Conservation (phyloP, 2,888 invertebrate genomes). For the Diplolepis rosae region DNA sequence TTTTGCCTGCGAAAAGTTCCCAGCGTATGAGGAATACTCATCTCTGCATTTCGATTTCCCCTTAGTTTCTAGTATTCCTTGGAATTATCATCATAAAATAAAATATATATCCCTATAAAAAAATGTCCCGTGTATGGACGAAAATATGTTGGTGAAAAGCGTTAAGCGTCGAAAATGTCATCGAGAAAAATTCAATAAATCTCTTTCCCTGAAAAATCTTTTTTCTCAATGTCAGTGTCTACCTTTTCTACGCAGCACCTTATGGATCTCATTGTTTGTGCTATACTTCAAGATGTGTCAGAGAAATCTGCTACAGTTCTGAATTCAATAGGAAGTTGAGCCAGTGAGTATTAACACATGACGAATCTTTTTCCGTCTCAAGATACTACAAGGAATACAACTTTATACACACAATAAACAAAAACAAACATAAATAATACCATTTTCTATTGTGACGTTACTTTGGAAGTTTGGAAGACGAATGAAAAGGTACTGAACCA, state of each 20-base stretch:
- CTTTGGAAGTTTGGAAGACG: too few relatives aligned
- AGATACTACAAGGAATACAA: constrained; percentile 15
- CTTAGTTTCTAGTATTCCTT: too few relatives aligned
- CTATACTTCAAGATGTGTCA: constrained; percentile 27
- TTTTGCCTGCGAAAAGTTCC: too few relatives aligned
- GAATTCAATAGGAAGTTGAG: constrained; percentile 25
- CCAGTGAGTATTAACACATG: constrained; percentile 32
- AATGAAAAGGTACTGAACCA: not conserved
- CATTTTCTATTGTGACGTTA: too few relatives aligned
- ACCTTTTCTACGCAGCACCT: constrained; percentile 7
- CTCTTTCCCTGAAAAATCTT: constrained; percentile 9
- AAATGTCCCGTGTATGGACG: too few relatives aligned
- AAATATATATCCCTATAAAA: too few relatives aligned
- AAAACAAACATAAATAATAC: not conserved
- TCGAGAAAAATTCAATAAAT: constrained; percentile 25
- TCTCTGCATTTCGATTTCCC: too few relatives aligned
- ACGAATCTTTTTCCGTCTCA: constrained; percentile 10
- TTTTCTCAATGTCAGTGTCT: constrained; percentile 24
- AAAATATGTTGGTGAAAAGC: constrained; percentile 29
- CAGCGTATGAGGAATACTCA: too few relatives aligned
- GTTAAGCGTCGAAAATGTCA: constrained; percentile 25
- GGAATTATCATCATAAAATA: too few relatives aligned
- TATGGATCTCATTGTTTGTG: constrained; percentile 25
- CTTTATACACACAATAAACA: not conserved
- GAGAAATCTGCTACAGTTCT: constrained; percentile 19